Conservation (phyloP, 2,113 vertebrate genomes). For the Cyanoramphus novaezelandiae region DNA sequence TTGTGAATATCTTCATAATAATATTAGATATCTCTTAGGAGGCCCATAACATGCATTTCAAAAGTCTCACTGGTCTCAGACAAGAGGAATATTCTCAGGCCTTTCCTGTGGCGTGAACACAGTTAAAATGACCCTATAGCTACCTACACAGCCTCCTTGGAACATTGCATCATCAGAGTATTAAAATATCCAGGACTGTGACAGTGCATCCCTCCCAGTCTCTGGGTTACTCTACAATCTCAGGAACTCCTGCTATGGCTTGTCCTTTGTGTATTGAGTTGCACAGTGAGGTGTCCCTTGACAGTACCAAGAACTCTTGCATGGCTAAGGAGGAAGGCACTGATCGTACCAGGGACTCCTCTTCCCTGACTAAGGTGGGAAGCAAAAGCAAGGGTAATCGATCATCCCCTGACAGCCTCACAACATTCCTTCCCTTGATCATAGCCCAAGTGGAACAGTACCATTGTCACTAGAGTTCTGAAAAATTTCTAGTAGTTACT, state of each 20-base stretch:
- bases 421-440: neutral
- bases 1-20: conserved; percentile 12
- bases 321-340: neutral
- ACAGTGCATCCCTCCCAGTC: neutral
- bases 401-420: neutral
- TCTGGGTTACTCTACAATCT: neutral
- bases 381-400: neutral
- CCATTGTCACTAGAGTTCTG: neutral
- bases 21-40: neutral
- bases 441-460: neutral
- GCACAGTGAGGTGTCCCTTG: neutral
- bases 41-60: neutral
- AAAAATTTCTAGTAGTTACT: neutral
- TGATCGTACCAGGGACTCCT: neutral
- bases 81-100: neutral
- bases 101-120: neutral
- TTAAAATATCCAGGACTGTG: neutral
- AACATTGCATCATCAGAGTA: neutral
- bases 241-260: neutral
- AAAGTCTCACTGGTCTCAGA: neutral
- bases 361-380: neutral
- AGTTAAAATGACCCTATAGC: neutral
- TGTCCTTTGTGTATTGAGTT: neutral
- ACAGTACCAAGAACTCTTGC: neutral
- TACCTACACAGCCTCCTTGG: neutral